Evolutionary conservation across 2,888 invertebrate genomes (phyloP).

Genomic region (Drosophila siamana): DNA sequence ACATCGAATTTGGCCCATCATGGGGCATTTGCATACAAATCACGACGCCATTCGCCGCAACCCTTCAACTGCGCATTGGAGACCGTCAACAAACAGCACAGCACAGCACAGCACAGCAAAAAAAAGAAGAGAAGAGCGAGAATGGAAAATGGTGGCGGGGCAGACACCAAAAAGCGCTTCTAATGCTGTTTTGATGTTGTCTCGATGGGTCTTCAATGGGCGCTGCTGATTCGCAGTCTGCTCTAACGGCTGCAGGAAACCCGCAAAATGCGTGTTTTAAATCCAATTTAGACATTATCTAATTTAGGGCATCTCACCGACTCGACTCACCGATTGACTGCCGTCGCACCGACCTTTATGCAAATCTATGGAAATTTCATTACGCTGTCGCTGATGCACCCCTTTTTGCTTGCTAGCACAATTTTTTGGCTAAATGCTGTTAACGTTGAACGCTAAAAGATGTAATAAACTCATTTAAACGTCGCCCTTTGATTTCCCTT

Average conservation of each 20-base stretch:
- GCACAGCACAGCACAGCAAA: conserved; percentile 7
- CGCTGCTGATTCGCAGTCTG: conserved; percentile 46
- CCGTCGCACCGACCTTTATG: conserved; percentile 58
- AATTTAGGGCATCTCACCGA: conserved; percentile 82
- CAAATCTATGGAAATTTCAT: conserved; percentile 82
- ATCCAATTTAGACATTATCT: conserved; percentile 85
- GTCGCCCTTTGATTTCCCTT: conserved; percentile 23
- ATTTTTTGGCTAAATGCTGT: conserved; percentile 70
- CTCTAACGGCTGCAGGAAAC: conserved; percentile 63
- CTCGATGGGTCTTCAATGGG: conserved; percentile 78
- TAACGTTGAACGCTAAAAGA: conserved; percentile 67
- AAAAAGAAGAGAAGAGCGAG: conserved; percentile 7
- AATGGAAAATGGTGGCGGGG: conserved; percentile 31
- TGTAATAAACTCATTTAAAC: conserved; percentile 83
- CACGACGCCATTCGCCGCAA: conserved; percentile 53
- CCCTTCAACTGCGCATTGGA: conserved; percentile 64
- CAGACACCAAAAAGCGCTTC: conserved; percentile 55
- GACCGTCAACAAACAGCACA: too few species aligned
- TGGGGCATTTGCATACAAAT: conserved; percentile 73
- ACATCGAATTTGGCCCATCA: conserved; percentile 60
- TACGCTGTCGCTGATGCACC: conserved; percentile 60
- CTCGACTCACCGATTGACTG: conserved; percentile 4
- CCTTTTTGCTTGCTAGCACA: conserved; percentile 57
- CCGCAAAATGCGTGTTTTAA: conserved; percentile 84
- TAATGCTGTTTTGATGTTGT: conserved; percentile 80